Conservation (phyloP, 2,113 vertebrate genomes). For the Burhinus oedicnemus region DNA sequence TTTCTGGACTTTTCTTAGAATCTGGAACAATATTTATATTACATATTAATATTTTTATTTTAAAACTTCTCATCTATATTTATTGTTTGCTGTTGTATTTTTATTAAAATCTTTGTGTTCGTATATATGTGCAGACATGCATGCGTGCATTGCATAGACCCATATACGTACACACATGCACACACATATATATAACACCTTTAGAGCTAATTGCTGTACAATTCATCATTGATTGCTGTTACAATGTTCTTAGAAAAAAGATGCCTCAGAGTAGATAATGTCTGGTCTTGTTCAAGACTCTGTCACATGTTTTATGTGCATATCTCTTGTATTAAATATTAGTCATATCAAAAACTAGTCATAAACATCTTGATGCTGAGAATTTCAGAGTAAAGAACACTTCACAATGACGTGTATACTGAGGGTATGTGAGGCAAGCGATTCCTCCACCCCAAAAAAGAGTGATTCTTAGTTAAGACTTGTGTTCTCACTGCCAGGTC, state of each 20-base stretch:
- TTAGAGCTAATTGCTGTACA: background rate
- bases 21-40: background rate
- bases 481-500: background rate
- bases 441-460: background rate
- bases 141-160: background rate
- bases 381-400: background rate
- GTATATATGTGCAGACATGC: background rate
- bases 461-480: background rate
- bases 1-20: background rate
- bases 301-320: background rate
- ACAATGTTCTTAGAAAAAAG: background rate
- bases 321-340: background rate
- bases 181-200: background rate
- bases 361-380: background rate
- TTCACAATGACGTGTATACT: background rate
- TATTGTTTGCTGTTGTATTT: background rate
- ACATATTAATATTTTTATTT: background rate
- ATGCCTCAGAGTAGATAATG: background rate
- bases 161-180: rapidly evolving
- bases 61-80: background rate
- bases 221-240: background rate
- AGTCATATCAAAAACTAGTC: background rate
- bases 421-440: background rate
- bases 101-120: background rate
- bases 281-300: background rate